Evolutionary conservation across 2,888 invertebrate genomes (phyloP), one percentile per base, ranked within the genome.

Genomic region (Caenorhabditis doughertyi): DNA sequence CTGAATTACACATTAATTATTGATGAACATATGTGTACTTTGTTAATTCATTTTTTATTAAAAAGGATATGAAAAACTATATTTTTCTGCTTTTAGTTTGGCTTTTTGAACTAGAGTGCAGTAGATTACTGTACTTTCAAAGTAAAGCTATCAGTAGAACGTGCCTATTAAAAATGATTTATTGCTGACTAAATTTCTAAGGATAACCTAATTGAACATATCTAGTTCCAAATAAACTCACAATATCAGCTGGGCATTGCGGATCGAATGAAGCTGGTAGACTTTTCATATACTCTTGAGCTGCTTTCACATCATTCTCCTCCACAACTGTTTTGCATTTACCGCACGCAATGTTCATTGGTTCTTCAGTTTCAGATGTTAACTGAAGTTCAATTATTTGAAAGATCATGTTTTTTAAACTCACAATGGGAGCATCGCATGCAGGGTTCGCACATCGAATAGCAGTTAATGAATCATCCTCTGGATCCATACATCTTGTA

Each of bases 381-480:
- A 87, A 9, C 86, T 84, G 58, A 18, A 83, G 71, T 5, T 4
- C 2, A 27, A 3, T 35, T 18, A 21, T 42, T 32, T 35, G 27
- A 27, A n/a, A 42, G n/a, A 11, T 2, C 13, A 11, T 9, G 32
- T n/a, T 51, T 23, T 55, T 29, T 23, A 21, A 42, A 32, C 60
- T 81, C 4, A 91, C 80, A 53, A 91, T 55, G 7, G 89, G 76
- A 25, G 83, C 87, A 56, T 89, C 89, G 77, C 91, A 91, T 3
- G 67, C 71, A 1, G 85, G 70, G 42, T 70, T 84, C 1, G 67
- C 29, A 53, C 88, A 88, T 23, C 74, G 73, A 29, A 91, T 88
- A 0, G 88, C 81, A 25, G 91, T 91, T 29, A 91, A 65, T 5
- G 80, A 47, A 56, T 91, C 90, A 51, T 91, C 91, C 13, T 84